Evolutionary conservation across 2,113 vertebrate genomes (phyloP).

Genomic region (Brienomyrus brachyistius): DNA sequence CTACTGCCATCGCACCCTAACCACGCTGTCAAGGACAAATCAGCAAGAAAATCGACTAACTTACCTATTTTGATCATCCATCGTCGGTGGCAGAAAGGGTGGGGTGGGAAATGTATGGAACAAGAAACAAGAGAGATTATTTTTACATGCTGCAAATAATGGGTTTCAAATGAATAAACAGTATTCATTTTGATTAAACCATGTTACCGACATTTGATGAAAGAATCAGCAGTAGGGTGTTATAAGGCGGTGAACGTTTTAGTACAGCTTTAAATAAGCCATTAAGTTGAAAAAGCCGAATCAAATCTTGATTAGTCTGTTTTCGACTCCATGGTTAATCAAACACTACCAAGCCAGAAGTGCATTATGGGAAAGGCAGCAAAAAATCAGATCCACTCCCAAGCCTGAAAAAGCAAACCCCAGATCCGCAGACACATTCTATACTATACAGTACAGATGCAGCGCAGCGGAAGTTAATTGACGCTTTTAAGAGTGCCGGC

Average conservation of each 20-base stretch:
- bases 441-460: neutral
- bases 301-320: slow-evolving; percentile 4
- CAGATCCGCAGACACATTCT: neutral
- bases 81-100: neutral
- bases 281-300: neutral
- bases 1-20: neutral
- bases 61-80: neutral
- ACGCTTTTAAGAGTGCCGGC: neutral
- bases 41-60: neutral
- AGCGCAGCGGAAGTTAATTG: neutral
- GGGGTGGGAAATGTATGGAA: neutral
- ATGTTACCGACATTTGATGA: neutral
- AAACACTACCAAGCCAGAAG: neutral
- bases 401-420: neutral
- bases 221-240: neutral
- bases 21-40: neutral
- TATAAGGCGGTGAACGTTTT: neutral
- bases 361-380: slow-evolving; percentile 2
- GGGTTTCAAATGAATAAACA: neutral
- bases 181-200: neutral
- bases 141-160: neutral
- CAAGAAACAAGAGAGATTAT: neutral
- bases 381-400: neutral
- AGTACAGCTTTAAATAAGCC: neutral
- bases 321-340: neutral